phyloP scores from a whole-genome alignment of 2,888 invertebrate genomes.

The Eulithis testata region DNA sequence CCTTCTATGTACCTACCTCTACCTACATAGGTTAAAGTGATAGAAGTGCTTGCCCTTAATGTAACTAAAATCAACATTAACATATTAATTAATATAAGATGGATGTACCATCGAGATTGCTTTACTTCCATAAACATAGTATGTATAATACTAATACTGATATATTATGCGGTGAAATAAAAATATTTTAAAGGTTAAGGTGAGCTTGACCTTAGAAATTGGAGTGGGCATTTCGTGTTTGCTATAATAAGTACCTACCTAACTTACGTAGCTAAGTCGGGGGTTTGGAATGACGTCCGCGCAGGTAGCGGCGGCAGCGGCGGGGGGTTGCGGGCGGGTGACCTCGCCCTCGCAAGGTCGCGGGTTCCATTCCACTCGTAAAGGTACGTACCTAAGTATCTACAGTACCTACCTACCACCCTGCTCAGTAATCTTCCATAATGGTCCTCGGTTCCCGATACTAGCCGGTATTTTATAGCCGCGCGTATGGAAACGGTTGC shows the following conservation, averaged over 20 bases:
- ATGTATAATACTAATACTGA: neutral
- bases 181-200: slow-evolving; percentile 33
- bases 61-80: neutral
- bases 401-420: slow-evolving; percentile 39
- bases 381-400: slow-evolving; percentile 44
- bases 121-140: slow-evolving; percentile 1
- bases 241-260: slow-evolving; percentile 25
- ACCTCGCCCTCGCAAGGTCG: slow-evolving; percentile 67
- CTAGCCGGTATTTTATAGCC: slow-evolving; percentile 31
- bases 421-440: slow-evolving; percentile 66
- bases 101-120: neutral
- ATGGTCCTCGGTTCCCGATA: slow-evolving; percentile 53
- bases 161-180: slow-evolving; percentile 9
- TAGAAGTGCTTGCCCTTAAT: too few species aligned
- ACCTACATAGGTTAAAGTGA: too few species aligned
- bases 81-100: too few species aligned
- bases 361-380: slow-evolving; percentile 49
- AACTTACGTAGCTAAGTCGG: slow-evolving; percentile 32
- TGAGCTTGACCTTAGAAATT: slow-evolving; percentile 39
- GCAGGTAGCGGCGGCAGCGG: slow-evolving; percentile 62
- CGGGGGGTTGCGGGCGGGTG: slow-evolving; percentile 55
- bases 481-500: slow-evolving; percentile 24
- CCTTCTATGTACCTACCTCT: too few species aligned
- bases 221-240: slow-evolving; percentile 42
- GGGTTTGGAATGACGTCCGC: slow-evolving; percentile 66